These are phyloP conservation scores for Dinocampus coccinellae DNA, from an alignment of 2,888 invertebrate genomes.

Conservation along the genomic window DNA sequence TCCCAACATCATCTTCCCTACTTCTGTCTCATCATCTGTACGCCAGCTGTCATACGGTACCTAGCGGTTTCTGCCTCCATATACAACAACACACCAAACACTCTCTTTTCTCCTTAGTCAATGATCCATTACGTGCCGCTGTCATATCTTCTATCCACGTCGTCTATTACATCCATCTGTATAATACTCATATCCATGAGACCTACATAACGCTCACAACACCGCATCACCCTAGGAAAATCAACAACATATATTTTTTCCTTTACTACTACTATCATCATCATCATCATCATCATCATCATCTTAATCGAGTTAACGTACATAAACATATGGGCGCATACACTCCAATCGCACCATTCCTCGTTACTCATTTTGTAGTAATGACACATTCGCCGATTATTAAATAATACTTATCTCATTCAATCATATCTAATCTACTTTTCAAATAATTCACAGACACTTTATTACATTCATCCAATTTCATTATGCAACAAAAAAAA, in stretches of 20 bases:
- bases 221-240: not conserved
- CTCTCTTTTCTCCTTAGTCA: not conserved
- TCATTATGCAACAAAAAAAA: too few species aligned
- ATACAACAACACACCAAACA: not conserved
- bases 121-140: not conserved
- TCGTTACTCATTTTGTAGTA: not conserved
- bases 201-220: constrained; percentile 2
- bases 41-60: not conserved
- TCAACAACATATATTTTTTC: not conserved
- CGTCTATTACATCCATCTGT: not conserved
- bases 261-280: too few species aligned
- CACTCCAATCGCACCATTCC: too few species aligned
- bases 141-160: not conserved
- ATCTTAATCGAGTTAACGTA: not conserved
- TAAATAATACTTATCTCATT: too few species aligned
- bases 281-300: not conserved
- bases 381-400: not conserved
- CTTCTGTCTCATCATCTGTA: too few species aligned
- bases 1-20: not conserved
- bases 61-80: constrained; percentile 9
- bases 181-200: not conserved
- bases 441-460: too few species aligned
- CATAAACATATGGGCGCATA: not conserved
- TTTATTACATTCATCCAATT: too few species aligned
- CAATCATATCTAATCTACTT: too few species aligned